phyloP scores from a whole-genome alignment of 37 sponge, comb jelly and placozoan genomes.

The Bolinopsis microptera region DNA sequence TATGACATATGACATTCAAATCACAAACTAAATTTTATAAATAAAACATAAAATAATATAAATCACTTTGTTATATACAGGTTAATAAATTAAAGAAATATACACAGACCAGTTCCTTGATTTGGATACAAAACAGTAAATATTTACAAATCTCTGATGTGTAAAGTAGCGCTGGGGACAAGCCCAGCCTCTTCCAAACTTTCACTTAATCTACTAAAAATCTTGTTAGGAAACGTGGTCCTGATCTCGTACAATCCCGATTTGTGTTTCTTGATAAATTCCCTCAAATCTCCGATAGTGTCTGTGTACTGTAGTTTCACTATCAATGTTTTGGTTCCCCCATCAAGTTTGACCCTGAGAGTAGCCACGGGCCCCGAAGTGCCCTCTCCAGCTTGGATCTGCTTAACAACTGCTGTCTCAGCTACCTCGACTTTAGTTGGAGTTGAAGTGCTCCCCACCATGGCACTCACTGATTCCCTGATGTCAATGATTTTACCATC shows the following conservation, averaged over 20 bases:
- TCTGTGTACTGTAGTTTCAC: slow-evolving; percentile 73
- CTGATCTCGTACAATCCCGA: slow-evolving; percentile 62
- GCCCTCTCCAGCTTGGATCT: slow-evolving; percentile 70
- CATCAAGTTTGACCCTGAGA: slow-evolving; percentile 75
- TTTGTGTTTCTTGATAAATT: slow-evolving; percentile 71
- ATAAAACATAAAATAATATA: not conserved
- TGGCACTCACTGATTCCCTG: slow-evolving; percentile 63
- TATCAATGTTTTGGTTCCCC: slow-evolving; percentile 72
- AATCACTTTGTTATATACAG: not conserved
- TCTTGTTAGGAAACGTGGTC: slow-evolving; percentile 68
- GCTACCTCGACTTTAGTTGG: slow-evolving; percentile 68
- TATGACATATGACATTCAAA: not conserved
- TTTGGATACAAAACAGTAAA: not conserved
- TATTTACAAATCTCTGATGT: not conserved
- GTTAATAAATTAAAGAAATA: not conserved
- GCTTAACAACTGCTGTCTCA: slow-evolving; percentile 73
- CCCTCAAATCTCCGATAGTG: slow-evolving; percentile 74
- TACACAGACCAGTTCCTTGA: no score
- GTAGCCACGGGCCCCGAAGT: slow-evolving; percentile 70
- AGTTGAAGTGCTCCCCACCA: not conserved
- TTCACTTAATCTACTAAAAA: not conserved
- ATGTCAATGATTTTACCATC: slow-evolving; percentile 83
- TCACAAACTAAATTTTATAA: not conserved
- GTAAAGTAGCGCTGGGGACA: slow-evolving; percentile 51
- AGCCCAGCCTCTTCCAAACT: slow-evolving; percentile 41